Conservation (phyloP, 2,113 vertebrate species). For the Bufo bufo region DNA sequence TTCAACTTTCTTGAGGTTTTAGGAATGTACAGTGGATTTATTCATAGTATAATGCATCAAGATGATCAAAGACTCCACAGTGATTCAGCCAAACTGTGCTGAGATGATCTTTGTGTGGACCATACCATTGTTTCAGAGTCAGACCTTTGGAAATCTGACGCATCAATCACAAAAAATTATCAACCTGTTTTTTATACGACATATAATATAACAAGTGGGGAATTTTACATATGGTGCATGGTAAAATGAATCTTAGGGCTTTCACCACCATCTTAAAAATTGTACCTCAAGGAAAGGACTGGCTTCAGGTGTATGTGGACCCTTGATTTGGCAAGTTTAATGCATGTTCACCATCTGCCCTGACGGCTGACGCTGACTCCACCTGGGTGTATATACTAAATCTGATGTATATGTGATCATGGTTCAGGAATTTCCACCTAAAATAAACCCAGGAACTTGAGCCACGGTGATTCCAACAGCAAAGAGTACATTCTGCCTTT, state of each 20-base stretch:
- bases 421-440: too few relatives aligned
- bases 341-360: background rate
- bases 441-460: too few relatives aligned
- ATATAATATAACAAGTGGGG: background rate
- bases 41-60: background rate
- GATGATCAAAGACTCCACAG: background rate
- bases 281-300: background rate
- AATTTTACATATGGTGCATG: too few relatives aligned
- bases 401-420: too few relatives aligned
- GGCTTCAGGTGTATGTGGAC: background rate
- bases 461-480: too few relatives aligned
- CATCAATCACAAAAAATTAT: background rate
- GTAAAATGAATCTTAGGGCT: too few relatives aligned
- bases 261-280: background rate
- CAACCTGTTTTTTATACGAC: background rate
- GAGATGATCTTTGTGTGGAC: background rate
- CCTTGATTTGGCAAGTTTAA: background rate
- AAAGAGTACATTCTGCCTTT: too few relatives aligned
- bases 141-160: background rate
- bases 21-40: background rate
- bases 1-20: background rate
- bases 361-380: too few relatives aligned
- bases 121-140: background rate
- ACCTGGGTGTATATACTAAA: too few relatives aligned
- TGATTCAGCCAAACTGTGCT: constrained; percentile 1